phyloP scores from a whole-genome alignment of 1,140 invertebrate species.

The Psilanteris sp. region DNA sequence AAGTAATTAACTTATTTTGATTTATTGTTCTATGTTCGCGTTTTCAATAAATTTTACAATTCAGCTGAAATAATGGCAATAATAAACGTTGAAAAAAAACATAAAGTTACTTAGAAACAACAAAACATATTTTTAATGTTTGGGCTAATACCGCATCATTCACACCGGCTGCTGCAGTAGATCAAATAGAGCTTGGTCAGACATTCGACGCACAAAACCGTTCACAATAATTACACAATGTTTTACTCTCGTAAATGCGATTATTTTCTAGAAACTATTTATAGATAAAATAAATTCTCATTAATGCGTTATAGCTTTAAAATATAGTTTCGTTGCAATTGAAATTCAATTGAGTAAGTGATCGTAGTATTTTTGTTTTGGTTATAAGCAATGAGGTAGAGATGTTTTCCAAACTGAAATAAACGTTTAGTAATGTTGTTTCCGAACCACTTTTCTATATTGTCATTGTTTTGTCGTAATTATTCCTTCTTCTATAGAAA shows the following conservation, averaged over 20 bases:
- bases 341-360: no score
- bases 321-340: no score
- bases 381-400: no score
- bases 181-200: conserved; percentile 57
- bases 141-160: conserved; percentile 6
- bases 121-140: conserved; percentile 30
- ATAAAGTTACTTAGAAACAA: conserved; percentile 23
- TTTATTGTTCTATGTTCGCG: conserved; percentile 19
- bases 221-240: conserved; percentile 35
- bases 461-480: conserved; percentile 36
- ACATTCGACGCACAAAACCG: conserved; percentile 17
- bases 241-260: conserved; percentile 17
- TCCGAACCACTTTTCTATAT: conserved; percentile 10
- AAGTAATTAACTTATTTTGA: conserved; percentile 38
- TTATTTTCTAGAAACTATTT: no score
- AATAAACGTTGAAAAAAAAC: conserved; percentile 7
- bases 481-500: conserved; percentile 32
- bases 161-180: conserved; percentile 35
- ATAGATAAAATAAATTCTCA: no score
- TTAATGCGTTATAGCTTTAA: no score
- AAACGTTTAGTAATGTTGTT: no score
- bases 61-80: conserved; percentile 13
- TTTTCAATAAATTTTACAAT: conserved; percentile 16
- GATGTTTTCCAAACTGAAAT: no score
- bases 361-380: no score